These are phyloP conservation scores for Phyllotreta striolata DNA, from an alignment of 2,888 invertebrate genomes.

Conservation along the genomic window DNA sequence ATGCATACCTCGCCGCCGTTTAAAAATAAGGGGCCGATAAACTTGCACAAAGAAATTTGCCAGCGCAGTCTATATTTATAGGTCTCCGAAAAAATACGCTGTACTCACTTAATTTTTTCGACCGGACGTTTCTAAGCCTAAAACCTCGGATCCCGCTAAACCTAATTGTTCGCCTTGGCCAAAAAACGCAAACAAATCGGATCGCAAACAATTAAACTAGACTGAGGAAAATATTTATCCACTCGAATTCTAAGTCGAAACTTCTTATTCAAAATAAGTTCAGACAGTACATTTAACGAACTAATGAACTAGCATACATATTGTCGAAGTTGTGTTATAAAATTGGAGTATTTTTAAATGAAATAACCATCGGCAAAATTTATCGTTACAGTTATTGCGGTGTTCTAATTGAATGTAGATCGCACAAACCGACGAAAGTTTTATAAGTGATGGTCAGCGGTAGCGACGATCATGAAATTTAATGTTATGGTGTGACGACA, in stretches of 20 bases:
- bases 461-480: conserved; percentile 4
- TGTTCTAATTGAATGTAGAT: conserved; percentile 18
- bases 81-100: conserved; percentile 41
- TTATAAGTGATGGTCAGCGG: conserved; percentile 7
- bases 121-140: conserved; percentile 36
- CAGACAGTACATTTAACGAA: too few relatives aligned
- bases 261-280: too few relatives aligned
- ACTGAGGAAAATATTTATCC: neutral
- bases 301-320: conserved; percentile 1
- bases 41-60: conserved; percentile 47
- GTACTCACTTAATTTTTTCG: conserved; percentile 32
- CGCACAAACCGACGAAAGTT: conserved; percentile 17
- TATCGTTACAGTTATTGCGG: neutral
- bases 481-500: conserved; percentile 5
- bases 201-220: neutral
- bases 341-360: too few relatives aligned
- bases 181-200: conserved; percentile 18
- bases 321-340: too few relatives aligned
- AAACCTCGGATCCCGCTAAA: conserved; percentile 6
- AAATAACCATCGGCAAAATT: too few relatives aligned
- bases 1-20: conserved; percentile 38
- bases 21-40: conserved; percentile 43
- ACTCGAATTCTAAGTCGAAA: too few relatives aligned
- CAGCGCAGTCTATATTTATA: conserved; percentile 44
- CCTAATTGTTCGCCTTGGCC: conserved; percentile 9